Conservation (phyloP, 2,888 invertebrate genomes). For the Cyaniris semiargus region DNA sequence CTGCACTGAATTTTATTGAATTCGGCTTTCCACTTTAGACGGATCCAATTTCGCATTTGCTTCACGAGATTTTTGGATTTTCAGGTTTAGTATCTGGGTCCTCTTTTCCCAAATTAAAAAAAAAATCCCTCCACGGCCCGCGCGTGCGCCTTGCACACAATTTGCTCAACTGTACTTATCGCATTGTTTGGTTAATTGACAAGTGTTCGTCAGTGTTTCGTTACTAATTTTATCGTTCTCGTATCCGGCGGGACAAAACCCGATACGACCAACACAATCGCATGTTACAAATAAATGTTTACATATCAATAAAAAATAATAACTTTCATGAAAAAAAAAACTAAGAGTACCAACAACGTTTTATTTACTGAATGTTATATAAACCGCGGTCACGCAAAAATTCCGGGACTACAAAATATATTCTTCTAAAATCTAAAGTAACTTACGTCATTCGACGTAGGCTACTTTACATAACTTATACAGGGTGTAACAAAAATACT, state of each 20-base stretch:
- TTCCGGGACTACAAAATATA: too few relatives aligned
- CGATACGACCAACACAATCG: not conserved
- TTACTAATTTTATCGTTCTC: slow-evolving; percentile 17
- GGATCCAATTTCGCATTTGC: not conserved
- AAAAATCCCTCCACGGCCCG: not conserved
- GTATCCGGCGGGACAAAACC: not conserved
- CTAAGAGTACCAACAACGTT: not conserved
- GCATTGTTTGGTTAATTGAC: slow-evolving; percentile 6
- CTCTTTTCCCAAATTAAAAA: not conserved
- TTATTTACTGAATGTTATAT: not conserved
- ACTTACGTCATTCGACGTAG: too few relatives aligned
- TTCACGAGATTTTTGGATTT: not conserved
- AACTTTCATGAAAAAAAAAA: not conserved
- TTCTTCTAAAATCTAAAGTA: too few relatives aligned
- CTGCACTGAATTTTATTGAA: not conserved
- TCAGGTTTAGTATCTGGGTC: not conserved
- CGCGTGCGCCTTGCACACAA: not conserved
- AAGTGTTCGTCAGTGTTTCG: not conserved
- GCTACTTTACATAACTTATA: too few relatives aligned
- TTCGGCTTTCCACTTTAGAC: not conserved
- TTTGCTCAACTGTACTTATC: not conserved
- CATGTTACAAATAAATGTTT: not conserved
- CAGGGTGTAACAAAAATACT: too few relatives aligned
- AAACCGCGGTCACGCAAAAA: too few relatives aligned
- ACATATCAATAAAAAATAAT: not conserved